Evolutionary conservation across 1,140 invertebrate genomes (phyloP), one percentile per base, ranked within the genome.

Genomic region (Drosophila tani): DNA sequence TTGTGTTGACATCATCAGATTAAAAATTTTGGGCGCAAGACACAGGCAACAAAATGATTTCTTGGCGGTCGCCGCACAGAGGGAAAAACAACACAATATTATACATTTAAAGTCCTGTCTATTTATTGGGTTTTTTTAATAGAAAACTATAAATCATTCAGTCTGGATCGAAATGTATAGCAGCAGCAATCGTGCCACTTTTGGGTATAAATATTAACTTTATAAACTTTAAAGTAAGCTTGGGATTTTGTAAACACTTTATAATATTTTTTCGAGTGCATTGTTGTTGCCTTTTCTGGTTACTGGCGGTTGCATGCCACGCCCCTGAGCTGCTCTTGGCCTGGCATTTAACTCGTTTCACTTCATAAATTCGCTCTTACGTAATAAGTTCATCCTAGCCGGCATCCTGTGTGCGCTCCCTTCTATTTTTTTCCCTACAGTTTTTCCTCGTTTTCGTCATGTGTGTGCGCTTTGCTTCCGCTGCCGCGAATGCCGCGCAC

Each of bases 1-100:
- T 88, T 88, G 85, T 90, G 85, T 88, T 88, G 85, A 90, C 85
- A 88, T 88, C 85, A 88, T 90, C 85, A 88, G 85, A 88, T 88
- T 88, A 88, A 88, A 88, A 88, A 88, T 84, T 84, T 82, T 73
- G 75, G 70, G 75, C 67, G 57, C 46, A 76, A 75, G 85, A 87
- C 86, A 83, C 84, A 87, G 86, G 84, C 80, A 55, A 50, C 68
- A 70, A 87, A 88, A 87, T 88, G 65, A 88, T 87, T 88, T 81
- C 73, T 83, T 76, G 73, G 82, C 65, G 76, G 65, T 66, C 24
- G 59, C 60, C 35, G 27, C 67, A 70, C 40, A 17, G 21, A 46
- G 49, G 14, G 19, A 55, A 53, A 66, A 53, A 38, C 4, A n/a
- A 17, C 15, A 15, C 21, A 12, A 46, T 38, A 35, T 65, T 35